Percentiles rank a stretch among this genome's conserved stretches.
These are phyloP conservation scores for Troilus luridus DNA, from an alignment of 2,888 invertebrate species.

Conservation along the genomic window DNA sequence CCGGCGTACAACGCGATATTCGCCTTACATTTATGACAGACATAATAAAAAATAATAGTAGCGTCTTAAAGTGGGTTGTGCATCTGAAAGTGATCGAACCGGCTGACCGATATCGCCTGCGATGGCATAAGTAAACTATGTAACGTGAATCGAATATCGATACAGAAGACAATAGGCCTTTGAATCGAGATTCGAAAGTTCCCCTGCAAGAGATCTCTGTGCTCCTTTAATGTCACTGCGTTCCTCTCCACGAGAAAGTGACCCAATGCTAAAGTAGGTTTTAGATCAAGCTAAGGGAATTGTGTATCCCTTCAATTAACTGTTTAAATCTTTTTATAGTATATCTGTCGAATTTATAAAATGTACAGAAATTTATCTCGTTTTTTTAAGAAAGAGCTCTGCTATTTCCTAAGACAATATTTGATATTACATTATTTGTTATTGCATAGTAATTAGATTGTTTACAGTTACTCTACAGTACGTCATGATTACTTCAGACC, in stretches of 20 bases:
- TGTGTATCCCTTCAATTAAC: not conserved
- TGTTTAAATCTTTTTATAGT: too few species aligned
- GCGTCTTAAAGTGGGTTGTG: not conserved
- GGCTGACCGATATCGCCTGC: slow-evolving; percentile 15
- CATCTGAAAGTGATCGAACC: not conserved
- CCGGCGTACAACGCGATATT: too few species aligned
- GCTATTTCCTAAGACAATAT: too few species aligned
- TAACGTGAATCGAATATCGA: slow-evolving; percentile 28
- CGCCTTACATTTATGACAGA: too few species aligned
- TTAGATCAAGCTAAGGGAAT: not conserved
- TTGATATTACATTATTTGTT: too few species aligned
- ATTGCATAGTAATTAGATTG: too few species aligned
- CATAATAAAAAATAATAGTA: too few species aligned
- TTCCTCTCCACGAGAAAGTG: not conserved
- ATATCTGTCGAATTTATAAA: too few species aligned
- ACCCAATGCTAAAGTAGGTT: not conserved
- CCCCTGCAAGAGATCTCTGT: not conserved
- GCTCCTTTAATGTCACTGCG: slow-evolving; percentile 12
- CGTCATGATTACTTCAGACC: too few species aligned
- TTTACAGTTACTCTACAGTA: too few species aligned
- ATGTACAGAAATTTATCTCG: too few species aligned
- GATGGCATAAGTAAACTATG: slow-evolving; percentile 29
- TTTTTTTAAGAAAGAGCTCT: too few species aligned
- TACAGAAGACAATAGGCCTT: slow-evolving; percentile 25
- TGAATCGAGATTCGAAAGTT: slow-evolving; percentile 48